A percentile compares a stretch with the other conserved stretches of the same genome.
phyloP scores from a whole-genome alignment of 2,113 vertebrate genomes.

The Rynchops niger region DNA sequence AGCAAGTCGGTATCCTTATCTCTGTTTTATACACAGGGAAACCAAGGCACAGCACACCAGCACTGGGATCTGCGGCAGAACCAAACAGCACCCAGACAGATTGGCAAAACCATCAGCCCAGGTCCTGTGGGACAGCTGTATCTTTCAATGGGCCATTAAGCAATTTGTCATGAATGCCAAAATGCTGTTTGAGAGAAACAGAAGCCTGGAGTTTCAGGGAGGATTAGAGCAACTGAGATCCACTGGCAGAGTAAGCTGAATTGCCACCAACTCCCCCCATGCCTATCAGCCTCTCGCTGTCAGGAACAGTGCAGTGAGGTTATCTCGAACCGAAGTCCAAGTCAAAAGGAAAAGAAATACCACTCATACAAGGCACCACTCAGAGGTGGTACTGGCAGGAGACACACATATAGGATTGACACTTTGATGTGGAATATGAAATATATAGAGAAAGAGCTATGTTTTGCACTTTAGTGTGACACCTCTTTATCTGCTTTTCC shows the following conservation, averaged over 20 bases:
- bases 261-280: neutral
- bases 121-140: neutral
- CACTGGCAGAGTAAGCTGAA: neutral
- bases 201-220: neutral
- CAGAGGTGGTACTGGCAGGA: neutral
- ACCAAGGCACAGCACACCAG: neutral
- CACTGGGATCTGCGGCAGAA: neutral
- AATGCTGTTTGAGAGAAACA: neutral
- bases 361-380: fast-evolving
- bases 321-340: neutral
- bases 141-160: neutral
- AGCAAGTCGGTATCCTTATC: neutral
- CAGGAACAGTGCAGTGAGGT: neutral
- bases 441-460: too few relatives aligned
- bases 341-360: neutral
- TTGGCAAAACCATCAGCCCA: neutral
- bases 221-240: neutral
- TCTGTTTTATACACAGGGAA: neutral
- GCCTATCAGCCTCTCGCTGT: neutral
- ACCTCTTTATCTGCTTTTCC: neutral
- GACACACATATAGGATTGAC: neutral
- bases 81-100: neutral
- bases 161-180: neutral
- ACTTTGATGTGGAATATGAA: neutral
- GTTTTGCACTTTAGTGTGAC: neutral